Evolutionary conservation across 2,888 invertebrate species (phyloP).

Genomic region (Drosophila cognata): DNA sequence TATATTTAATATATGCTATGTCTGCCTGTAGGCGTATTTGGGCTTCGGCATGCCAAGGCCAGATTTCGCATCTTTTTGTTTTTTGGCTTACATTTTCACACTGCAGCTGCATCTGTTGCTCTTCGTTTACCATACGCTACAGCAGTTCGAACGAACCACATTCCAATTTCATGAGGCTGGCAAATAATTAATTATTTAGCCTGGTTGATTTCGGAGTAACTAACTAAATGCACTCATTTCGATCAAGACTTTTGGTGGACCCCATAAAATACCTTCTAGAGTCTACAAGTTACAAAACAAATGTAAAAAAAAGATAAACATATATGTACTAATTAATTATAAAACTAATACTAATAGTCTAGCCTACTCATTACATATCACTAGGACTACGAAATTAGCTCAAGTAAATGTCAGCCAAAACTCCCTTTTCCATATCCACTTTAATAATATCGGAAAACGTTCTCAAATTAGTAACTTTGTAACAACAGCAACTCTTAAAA

Average conservation of each 20-base stretch:
- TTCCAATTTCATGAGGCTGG: not conserved
- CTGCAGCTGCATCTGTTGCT: conserved; percentile 14
- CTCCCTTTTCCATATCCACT: not conserved
- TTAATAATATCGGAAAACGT: not conserved
- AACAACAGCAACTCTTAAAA: not conserved
- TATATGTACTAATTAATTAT: not conserved
- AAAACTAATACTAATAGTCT: not conserved
- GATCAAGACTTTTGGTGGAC: not conserved
- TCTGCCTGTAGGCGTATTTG: conserved; percentile 11
- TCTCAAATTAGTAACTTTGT: not conserved
- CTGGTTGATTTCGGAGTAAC: not conserved
- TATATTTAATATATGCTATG: not conserved
- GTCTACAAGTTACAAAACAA: not conserved
- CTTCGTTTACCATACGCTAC: not conserved
- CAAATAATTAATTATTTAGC: not conserved
- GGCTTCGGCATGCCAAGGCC: conserved; percentile 16
- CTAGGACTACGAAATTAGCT: not conserved
- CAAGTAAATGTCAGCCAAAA: not conserved
- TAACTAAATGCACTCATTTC: not conserved
- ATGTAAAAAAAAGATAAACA: not conserved
- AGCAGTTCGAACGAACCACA: not conserved
- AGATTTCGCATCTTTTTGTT: not conserved
- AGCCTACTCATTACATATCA: not conserved
- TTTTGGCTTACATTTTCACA: not conserved
- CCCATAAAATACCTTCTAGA: not conserved